Conservation (phyloP, 2,888 invertebrate genomes). For the Orthosia gothica region DNA sequence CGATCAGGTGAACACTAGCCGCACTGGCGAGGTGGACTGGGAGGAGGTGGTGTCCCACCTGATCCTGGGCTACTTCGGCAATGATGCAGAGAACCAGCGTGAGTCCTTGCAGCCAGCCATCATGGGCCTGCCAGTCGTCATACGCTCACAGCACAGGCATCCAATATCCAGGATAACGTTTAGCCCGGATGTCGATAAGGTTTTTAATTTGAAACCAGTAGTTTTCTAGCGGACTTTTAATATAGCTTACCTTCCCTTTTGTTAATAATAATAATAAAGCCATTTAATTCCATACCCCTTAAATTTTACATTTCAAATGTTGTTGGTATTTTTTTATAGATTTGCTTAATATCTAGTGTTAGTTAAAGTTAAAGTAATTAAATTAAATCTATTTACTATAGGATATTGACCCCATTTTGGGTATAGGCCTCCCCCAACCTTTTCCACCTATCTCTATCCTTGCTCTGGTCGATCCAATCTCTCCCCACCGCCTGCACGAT, state of each 20-base stretch:
- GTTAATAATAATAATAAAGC: too few species aligned
- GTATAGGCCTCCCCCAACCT: too few species aligned
- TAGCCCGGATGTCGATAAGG: constrained; percentile 92
- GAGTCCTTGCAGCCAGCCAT: constrained; percentile 93
- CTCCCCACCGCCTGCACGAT: too few species aligned
- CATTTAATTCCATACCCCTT: too few species aligned
- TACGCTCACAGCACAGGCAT: constrained; percentile 93
- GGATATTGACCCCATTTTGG: too few species aligned
- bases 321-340: too few species aligned
- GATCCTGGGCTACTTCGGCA: constrained; percentile 94
- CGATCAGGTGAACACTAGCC: constrained; percentile 91
- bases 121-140: constrained; percentile 90
- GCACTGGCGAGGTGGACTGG: constrained; percentile 93
- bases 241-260: background rate
- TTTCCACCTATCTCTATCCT: too few species aligned
- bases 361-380: too few species aligned
- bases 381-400: too few species aligned
- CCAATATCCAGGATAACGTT: constrained; percentile 93
- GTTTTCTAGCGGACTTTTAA: background rate
- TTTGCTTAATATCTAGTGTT: too few species aligned
- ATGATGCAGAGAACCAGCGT: constrained; percentile 92
- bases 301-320: too few species aligned
- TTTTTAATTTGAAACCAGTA: constrained; percentile 58
- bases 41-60: constrained; percentile 95
- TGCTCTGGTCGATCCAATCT: too few species aligned